Evolutionary conservation across 2,113 vertebrate genomes (phyloP).

Genomic region (Rhipidura dahli): DNA sequence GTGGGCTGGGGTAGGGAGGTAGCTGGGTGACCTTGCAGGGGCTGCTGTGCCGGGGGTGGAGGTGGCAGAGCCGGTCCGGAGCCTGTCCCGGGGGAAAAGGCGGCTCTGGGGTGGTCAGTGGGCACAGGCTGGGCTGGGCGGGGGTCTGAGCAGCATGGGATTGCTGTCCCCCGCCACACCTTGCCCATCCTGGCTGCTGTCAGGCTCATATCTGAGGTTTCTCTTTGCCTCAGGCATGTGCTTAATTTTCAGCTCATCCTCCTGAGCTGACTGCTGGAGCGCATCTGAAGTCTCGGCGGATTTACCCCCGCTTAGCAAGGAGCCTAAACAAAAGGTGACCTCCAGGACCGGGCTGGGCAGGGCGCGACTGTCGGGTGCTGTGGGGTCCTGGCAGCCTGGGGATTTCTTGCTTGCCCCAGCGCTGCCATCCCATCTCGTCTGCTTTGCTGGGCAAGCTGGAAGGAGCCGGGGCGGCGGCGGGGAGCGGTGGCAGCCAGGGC

Average conservation of each 20-base stretch:
- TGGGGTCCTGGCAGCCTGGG: background rate
- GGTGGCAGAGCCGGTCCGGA: background rate
- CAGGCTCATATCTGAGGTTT: background rate
- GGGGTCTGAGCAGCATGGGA: background rate
- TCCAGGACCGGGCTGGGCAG: background rate
- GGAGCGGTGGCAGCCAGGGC: background rate
- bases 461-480: fast-evolving
- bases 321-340: background rate
- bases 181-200: background rate
- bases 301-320: background rate
- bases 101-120: fast-evolving
- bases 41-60: fast-evolving
- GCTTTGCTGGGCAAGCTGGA: fast-evolving
- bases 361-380: fast-evolving
- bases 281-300: fast-evolving
- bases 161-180: background rate
- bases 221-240: background rate
- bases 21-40: background rate
- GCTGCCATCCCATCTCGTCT: fast-evolving
- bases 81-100: background rate
- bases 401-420: fast-evolving
- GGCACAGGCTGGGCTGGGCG: fast-evolving
- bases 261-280: background rate
- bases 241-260: background rate
- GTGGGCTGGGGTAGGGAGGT: background rate